These are phyloP conservation scores for Anoplius nigerrimus DNA, from an alignment of 2,888 invertebrate species.

Conservation along the genomic window DNA sequence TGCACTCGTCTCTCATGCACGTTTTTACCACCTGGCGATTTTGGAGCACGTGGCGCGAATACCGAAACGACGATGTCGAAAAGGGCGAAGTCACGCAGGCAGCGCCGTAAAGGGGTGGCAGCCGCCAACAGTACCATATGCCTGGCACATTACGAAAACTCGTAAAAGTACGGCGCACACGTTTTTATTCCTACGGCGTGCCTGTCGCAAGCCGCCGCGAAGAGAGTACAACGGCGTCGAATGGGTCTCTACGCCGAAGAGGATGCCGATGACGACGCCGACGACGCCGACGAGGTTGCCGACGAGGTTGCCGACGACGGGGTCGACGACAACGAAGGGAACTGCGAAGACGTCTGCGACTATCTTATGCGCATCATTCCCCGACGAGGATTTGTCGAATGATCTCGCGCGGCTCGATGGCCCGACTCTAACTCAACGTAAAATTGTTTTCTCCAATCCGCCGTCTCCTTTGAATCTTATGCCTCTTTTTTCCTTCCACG, in stretches of 20 bases:
- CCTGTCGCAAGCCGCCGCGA: no score
- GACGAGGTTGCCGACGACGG: no score
- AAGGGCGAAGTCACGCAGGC: slow-evolving; percentile 3
- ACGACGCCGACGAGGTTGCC: no score
- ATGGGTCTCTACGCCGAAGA: no score
- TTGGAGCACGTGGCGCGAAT: slow-evolving; percentile 54
- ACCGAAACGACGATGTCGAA: slow-evolving; percentile 34
- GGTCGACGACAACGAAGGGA: no score
- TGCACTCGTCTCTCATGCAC: slow-evolving; percentile 49
- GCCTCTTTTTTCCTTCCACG: background rate
- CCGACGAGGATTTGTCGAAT: background rate
- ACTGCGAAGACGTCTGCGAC: no score
- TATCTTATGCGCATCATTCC: no score
- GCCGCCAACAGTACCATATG: slow-evolving; percentile 60
- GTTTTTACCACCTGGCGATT: slow-evolving; percentile 61
- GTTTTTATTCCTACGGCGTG: slow-evolving; percentile 47
- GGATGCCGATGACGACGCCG: no score
- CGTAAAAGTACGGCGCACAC: slow-evolving; percentile 56
- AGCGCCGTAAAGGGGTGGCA: slow-evolving; percentile 51
- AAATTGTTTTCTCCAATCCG: slow-evolving; percentile 7
- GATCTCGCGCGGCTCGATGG: no score
- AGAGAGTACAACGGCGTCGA: no score
- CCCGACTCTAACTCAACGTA: background rate
- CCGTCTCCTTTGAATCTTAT: slow-evolving; percentile 1
- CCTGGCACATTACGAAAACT: slow-evolving; percentile 57